A percentile compares a stretch with the other conserved stretches of the same genome.
These are phyloP conservation scores for Nomada hirtipes DNA, from an alignment of 2,888 invertebrate genomes.

Conservation along the genomic window DNA sequence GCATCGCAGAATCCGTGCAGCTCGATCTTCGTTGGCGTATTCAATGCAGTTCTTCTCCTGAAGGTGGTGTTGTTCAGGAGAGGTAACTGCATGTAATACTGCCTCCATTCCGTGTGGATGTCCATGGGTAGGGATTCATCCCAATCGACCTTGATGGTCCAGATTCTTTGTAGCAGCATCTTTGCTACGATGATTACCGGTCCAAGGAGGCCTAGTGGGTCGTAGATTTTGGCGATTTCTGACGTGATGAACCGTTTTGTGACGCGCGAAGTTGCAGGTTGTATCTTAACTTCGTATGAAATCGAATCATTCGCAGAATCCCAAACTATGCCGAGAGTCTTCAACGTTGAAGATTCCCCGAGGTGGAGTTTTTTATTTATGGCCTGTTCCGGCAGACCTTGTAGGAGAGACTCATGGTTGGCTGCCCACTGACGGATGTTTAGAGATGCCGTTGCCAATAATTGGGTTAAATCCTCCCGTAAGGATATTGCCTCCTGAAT, in stretches of 20 bases:
- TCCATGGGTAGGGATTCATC: background rate
- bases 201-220: slow-evolving; percentile 61
- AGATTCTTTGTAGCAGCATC: background rate
- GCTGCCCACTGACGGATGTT: slow-evolving; percentile 65
- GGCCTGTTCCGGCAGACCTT: slow-evolving; percentile 21
- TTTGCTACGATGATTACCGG: slow-evolving; percentile 40
- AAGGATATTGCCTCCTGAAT: slow-evolving; percentile 26
- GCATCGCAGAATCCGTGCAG: slow-evolving; percentile 10
- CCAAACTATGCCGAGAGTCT: slow-evolving; percentile 57
- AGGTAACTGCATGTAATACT: background rate
- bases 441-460: slow-evolving; percentile 44
- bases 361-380: slow-evolving; percentile 42
- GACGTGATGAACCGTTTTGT: slow-evolving; percentile 24
- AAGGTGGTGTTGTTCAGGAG: background rate
- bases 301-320: slow-evolving; percentile 48
- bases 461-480: slow-evolving; percentile 34
- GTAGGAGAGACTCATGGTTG: slow-evolving; percentile 43
- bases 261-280: background rate
- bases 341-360: slow-evolving; percentile 18
- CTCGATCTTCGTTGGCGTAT: background rate
- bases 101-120: background rate
- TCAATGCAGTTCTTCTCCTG: background rate
- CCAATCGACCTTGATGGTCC: background rate
- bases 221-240: slow-evolving; percentile 64
- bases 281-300: slow-evolving; percentile 32